These are phyloP conservation scores for Acrocephalus scirpaceus DNA, from an alignment of 2,797 vertebrate species.

Conservation along the genomic window DNA sequence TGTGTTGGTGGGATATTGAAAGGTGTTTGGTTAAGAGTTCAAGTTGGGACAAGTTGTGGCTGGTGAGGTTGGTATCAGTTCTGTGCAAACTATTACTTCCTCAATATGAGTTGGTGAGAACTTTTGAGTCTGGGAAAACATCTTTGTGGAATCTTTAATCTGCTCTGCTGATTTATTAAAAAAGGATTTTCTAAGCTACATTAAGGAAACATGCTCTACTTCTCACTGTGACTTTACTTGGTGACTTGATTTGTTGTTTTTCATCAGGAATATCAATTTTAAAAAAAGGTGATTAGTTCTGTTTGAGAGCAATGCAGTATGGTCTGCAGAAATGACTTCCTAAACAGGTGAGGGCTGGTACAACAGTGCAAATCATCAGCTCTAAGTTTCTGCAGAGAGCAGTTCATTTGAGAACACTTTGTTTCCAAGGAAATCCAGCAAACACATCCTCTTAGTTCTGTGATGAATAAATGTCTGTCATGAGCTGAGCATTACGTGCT, in stretches of 20 bases:
- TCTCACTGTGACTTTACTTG: neutral
- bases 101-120: neutral
- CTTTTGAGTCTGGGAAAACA: neutral
- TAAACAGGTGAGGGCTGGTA: neutral
- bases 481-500: neutral
- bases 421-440: constrained; percentile 29
- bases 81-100: neutral
- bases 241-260: neutral
- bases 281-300: neutral
- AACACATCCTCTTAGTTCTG: constrained; percentile 6
- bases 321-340: neutral
- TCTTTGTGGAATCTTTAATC: neutral
- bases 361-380: neutral
- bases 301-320: neutral
- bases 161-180: neutral
- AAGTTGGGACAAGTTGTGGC: neutral
- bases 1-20: neutral
- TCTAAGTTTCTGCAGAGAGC: neutral
- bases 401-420: neutral
- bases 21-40: neutral
- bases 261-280: neutral
- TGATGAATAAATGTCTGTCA: constrained; percentile 27
- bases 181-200: neutral
- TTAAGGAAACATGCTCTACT: neutral
- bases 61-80: neutral